Evolutionary conservation across 2,888 invertebrate species (phyloP), one percentile per base, ranked within the genome.

Genomic region (Synanthedon vespiformis): DNA sequence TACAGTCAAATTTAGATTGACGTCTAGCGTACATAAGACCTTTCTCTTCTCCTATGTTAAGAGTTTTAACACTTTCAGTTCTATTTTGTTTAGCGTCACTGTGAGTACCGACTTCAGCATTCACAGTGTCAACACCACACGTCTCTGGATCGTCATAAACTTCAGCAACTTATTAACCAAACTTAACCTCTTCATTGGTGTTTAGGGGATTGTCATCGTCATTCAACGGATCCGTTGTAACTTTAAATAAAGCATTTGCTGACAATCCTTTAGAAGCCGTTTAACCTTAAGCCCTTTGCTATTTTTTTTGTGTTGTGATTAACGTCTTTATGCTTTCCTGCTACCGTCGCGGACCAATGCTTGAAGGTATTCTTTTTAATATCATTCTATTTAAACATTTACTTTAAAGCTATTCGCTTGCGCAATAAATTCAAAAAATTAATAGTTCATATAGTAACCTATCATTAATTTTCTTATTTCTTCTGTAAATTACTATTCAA

Each of bases 281-380:
- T 51, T 67, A 62, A 62, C 61, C 57, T 56, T 74, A 68, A 72
- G 57, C 69, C 79, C 70, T 16, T 44, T 52, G 82, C 81, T 82
- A n/a, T 83, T 34, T 34, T 34, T 34, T 81, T 57, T 70, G 63
- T 82, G 83, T 87, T 81, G 85, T 87, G 61, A 76, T 69, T 87
- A 87, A 87, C 72, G 74, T 82, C 81, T 82, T 44, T 72, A 70
- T 73, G 87, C 86, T 86, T 86, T 81, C 77, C 83, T 78, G 83
- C 79, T 80, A 78, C 76, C 78, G 78, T 61, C 74, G 75, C 68
- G 84, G 85, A 81, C 69, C 75, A 77, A 77, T 77, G 85, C 84
- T 83, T 86, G 56, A 80, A 87, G 87, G 87, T 87, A 87, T 67
- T 13, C 44, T 44, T 44, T 44, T 44, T 44, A 44, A 44, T 13